Evolutionary conservation across 2,888 invertebrate genomes (phyloP).

Genomic region (Melinaea marsaeus): DNA sequence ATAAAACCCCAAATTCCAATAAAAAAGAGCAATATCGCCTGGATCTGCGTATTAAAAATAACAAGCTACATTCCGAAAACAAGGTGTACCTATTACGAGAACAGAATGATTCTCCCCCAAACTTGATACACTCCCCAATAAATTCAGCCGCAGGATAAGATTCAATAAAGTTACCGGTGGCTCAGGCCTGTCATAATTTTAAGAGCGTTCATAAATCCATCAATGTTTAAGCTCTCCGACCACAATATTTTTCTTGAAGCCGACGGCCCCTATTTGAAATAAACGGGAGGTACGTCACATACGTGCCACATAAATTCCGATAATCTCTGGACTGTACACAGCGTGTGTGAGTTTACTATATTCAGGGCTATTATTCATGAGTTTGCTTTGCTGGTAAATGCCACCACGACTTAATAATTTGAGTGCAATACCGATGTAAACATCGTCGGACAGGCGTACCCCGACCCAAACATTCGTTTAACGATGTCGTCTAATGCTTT

Average conservation of each 20-base stretch:
- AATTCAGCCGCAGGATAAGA: conserved; percentile 63
- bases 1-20: too few species aligned
- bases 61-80: conserved; percentile 29
- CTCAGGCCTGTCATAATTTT: conserved; percentile 68
- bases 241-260: conserved; percentile 69
- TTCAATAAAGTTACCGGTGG: conserved; percentile 69
- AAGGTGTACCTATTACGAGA: conserved; percentile 36
- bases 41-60: conserved; percentile 26
- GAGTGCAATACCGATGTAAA: conserved; percentile 53
- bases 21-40: too few species aligned
- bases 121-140: conserved; percentile 59
- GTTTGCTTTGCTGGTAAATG: conserved; percentile 61
- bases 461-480: conserved; percentile 20
- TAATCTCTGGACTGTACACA: conserved; percentile 64
- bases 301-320: conserved; percentile 70
- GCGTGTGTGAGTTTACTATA: conserved; percentile 55
- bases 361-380: conserved; percentile 64
- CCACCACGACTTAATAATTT: conserved; percentile 65
- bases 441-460: conserved; percentile 39
- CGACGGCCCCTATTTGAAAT: conserved; percentile 39
- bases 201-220: conserved; percentile 75
- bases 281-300: conserved; percentile 64
- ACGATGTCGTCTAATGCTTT: conserved; percentile 27
- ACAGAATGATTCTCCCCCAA: conserved; percentile 52
- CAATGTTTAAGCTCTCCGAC: conserved; percentile 71